Conservation (phyloP, 2,113 vertebrate species). For the Puffinus mauretanicus region DNA sequence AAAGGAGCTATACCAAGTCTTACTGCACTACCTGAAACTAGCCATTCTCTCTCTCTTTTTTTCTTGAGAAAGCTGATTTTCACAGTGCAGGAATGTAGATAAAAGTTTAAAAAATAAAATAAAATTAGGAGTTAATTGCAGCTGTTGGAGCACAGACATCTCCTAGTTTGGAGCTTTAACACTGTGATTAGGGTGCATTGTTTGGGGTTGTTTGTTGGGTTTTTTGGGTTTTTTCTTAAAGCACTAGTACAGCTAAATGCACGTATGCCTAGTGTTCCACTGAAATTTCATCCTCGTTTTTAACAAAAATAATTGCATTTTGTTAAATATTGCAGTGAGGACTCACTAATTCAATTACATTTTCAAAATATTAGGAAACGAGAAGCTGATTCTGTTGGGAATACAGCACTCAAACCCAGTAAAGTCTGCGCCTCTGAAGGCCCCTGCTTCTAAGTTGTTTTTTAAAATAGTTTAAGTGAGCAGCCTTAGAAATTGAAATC, state of each 20-base stretch:
- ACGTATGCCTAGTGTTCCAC: neutral
- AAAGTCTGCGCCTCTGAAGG: neutral
- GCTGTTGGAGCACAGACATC: neutral
- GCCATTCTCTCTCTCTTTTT: neutral
- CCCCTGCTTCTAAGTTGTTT: neutral
- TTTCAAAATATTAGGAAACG: neutral
- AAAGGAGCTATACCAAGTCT: constrained; percentile 53
- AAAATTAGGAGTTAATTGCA: neutral
- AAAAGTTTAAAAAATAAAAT: neutral
- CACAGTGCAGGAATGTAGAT: neutral
- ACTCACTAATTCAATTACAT: neutral
- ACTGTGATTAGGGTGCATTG: neutral
- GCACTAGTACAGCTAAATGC: neutral
- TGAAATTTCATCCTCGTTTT: neutral
- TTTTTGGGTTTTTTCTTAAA: neutral
- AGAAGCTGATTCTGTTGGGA: neutral
- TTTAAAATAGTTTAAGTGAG: neutral
- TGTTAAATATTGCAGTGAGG: neutral
- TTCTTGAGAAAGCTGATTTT: neutral
- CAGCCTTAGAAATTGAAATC: neutral
- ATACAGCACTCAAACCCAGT: neutral
- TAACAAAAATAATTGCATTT: neutral
- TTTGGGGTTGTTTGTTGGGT: neutral
- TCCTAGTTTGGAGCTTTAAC: neutral
- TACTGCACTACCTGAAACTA: constrained; percentile 64